Percentiles rank a stretch among this genome's conserved stretches.
phyloP scores from a whole-genome alignment of 2,888 invertebrate species.

The Aphodius sticticus region DNA sequence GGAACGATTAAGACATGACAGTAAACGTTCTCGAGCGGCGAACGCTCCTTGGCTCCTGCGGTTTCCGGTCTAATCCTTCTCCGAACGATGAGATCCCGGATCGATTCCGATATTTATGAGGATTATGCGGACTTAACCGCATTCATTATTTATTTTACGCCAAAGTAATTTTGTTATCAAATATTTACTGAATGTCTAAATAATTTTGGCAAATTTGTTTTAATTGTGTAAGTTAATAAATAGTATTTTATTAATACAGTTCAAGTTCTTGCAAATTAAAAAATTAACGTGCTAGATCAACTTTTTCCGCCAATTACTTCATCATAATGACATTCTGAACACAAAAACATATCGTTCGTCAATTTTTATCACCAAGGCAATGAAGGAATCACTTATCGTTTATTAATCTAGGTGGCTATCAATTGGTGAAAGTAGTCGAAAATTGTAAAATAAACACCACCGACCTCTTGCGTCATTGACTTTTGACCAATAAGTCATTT shows the following conservation, averaged over 20 bases:
- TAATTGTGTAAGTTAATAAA: not conserved
- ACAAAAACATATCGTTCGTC: no score
- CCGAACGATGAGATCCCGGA: not conserved
- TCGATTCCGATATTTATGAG: not conserved
- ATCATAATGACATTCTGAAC: no score
- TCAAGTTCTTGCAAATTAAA: no score
- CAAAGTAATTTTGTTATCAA: not conserved
- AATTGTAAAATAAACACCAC: no score
- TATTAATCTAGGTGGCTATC: no score
- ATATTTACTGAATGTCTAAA: not conserved
- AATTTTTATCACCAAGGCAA: no score
- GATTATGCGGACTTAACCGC: not conserved
- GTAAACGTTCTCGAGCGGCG: slow-evolving; percentile 18
- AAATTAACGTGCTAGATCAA: no score
- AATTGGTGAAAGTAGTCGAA: no score
- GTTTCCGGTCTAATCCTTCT: not conserved
- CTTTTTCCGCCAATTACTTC: no score
- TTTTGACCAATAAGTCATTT: no score
- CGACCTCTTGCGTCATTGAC: no score
- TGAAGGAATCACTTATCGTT: no score
- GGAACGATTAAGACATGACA: slow-evolving; percentile 23
- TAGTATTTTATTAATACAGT: not conserved
- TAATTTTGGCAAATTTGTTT: not conserved
- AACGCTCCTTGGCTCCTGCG: not conserved
- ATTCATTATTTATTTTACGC: not conserved